These are phyloP conservation scores for Lathronympha strigana DNA, from an alignment of 2,888 invertebrate species.

Conservation along the genomic window DNA sequence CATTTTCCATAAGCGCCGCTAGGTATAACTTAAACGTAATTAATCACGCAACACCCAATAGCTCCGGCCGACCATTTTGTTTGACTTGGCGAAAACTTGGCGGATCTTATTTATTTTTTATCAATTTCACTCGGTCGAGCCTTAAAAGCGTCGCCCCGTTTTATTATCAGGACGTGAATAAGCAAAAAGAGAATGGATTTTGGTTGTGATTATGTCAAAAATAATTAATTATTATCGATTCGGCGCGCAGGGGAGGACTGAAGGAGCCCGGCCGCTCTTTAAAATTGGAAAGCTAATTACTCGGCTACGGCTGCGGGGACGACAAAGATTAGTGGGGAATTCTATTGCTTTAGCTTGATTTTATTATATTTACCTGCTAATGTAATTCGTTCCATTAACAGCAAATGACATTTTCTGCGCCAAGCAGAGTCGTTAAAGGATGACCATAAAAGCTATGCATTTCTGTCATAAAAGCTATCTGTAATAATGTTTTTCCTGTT, in stretches of 20 bases:
- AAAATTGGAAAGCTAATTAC: slow-evolving; percentile 81
- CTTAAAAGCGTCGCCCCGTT: slow-evolving; percentile 79
- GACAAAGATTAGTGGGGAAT: slow-evolving; percentile 61
- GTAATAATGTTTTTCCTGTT: slow-evolving; percentile 12
- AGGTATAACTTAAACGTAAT: slow-evolving; percentile 62
- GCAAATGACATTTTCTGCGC: neutral
- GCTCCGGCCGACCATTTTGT: slow-evolving; percentile 71
- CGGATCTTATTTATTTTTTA: slow-evolving; percentile 81
- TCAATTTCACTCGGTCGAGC: slow-evolving; percentile 76
- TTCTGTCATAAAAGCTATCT: slow-evolving; percentile 3
- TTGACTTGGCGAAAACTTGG: slow-evolving; percentile 77
- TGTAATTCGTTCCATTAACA: slow-evolving; percentile 20
- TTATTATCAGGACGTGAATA: slow-evolving; percentile 87
- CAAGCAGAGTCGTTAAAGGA: neutral
- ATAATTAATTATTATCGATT: slow-evolving; percentile 89
- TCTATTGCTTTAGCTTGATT: slow-evolving; percentile 48
- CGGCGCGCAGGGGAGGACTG: slow-evolving; percentile 75
- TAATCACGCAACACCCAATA: slow-evolving; percentile 66
- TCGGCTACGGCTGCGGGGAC: slow-evolving; percentile 62
- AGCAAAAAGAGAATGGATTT: slow-evolving; percentile 87
- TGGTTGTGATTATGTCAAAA: slow-evolving; percentile 88
- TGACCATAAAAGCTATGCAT: neutral
- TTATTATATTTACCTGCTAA: slow-evolving; percentile 42
- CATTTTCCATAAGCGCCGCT: slow-evolving; percentile 11
- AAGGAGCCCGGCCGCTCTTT: slow-evolving; percentile 73